Conservation (phyloP, 2,888 invertebrate species). For the Ectemnius lituratus region DNA sequence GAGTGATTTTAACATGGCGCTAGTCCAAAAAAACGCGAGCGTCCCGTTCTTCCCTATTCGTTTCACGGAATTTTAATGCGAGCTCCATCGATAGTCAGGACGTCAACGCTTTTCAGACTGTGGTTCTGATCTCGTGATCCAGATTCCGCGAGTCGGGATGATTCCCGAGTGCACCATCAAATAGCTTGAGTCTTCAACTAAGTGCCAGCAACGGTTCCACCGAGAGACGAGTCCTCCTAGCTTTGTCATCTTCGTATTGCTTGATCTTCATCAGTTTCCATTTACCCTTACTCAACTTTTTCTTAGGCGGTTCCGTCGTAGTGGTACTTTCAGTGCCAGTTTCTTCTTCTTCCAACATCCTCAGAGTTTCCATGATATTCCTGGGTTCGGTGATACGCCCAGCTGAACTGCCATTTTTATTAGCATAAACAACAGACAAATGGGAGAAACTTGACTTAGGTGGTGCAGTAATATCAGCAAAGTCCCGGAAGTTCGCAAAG, state of each 20-base stretch:
- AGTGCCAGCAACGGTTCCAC: slow-evolving; percentile 74
- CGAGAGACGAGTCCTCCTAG: slow-evolving; percentile 72
- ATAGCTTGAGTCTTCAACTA: slow-evolving; percentile 68
- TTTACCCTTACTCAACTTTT: slow-evolving; percentile 74
- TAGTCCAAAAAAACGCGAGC: too few species aligned
- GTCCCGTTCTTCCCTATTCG: background rate
- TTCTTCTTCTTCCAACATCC: slow-evolving; percentile 84
- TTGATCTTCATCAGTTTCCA: slow-evolving; percentile 73
- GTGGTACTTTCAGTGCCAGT: slow-evolving; percentile 34
- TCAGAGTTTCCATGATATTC: slow-evolving; percentile 90
- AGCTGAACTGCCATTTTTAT: slow-evolving; percentile 84
- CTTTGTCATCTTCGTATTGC: slow-evolving; percentile 74
- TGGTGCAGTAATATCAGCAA: slow-evolving; percentile 92
- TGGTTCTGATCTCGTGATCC: slow-evolving; percentile 71
- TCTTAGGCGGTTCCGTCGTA: slow-evolving; percentile 70
- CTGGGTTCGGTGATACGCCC: slow-evolving; percentile 82
- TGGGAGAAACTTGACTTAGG: slow-evolving; percentile 90
- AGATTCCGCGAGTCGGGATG: slow-evolving; percentile 65
- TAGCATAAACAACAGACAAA: slow-evolving; percentile 90
- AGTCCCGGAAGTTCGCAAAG: slow-evolving; percentile 93
- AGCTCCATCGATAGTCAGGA: background rate
- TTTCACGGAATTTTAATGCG: background rate
- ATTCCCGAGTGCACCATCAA: slow-evolving; percentile 63
- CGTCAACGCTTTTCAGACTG: slow-evolving; percentile 65
- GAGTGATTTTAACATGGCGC: too few species aligned